Percentiles rank a stretch among this genome's conserved stretches.
Evolutionary conservation across 2,113 vertebrate genomes (phyloP).

Genomic region (Corydoras maculifer): DNA sequence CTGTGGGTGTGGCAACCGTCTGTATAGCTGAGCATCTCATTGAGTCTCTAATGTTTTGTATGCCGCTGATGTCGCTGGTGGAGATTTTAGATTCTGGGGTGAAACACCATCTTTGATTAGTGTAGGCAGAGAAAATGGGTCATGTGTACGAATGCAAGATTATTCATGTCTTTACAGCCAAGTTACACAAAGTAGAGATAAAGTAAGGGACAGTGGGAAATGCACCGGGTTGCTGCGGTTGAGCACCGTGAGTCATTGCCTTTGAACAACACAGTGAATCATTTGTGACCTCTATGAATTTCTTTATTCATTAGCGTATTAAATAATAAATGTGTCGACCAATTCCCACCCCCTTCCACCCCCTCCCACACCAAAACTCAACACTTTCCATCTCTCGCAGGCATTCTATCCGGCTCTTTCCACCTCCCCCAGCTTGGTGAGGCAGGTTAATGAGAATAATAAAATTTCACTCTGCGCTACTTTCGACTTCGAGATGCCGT

Average conservation of each 20-base stretch:
- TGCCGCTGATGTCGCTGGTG: neutral
- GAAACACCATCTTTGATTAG: conserved; percentile 5
- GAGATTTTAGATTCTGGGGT: neutral
- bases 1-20: no score
- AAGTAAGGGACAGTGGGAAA: conserved; percentile 40
- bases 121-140: conserved; percentile 12
- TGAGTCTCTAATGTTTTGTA: neutral
- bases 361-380: neutral
- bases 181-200: neutral
- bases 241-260: conserved; percentile 6
- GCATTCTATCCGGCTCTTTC: conserved; percentile 15
- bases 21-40: neutral
- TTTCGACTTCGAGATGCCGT: conserved; percentile 69
- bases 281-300: conserved; percentile 28
- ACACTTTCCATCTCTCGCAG: neutral
- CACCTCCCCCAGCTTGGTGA: conserved; percentile 55
- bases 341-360: neutral
- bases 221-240: conserved; percentile 14
- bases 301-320: conserved; percentile 29
- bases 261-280: conserved; percentile 26
- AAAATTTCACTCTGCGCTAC: conserved; percentile 90
- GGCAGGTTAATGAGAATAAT: conserved; percentile 77
- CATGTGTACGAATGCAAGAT: neutral
- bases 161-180: neutral
- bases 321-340: conserved; percentile 32